phyloP scores from a whole-genome alignment of 2,888 invertebrate genomes.

The Lasioglossum malachurum region DNA sequence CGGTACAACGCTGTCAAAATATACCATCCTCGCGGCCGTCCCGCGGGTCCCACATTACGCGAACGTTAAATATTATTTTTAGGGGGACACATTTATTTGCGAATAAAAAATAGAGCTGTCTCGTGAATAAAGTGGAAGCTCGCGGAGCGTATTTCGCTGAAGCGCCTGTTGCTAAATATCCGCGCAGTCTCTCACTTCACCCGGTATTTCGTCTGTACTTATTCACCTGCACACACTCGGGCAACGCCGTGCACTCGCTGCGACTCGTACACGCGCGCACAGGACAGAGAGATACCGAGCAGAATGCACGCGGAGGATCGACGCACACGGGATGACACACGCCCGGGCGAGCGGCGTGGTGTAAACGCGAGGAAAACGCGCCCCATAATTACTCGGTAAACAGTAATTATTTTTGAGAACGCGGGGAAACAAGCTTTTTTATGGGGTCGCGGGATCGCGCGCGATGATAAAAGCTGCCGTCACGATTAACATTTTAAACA shows the following conservation, averaged over 20 bases:
- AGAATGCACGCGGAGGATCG: not conserved
- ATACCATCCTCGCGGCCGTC: constrained; percentile 71
- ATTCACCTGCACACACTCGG: constrained; percentile 11
- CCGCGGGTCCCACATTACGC: constrained; percentile 77
- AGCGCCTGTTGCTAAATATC: constrained; percentile 76
- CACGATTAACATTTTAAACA: constrained; percentile 60
- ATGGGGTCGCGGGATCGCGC: constrained; percentile 24
- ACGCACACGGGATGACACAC: not conserved
- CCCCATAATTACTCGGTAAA: constrained; percentile 71
- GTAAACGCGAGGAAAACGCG: constrained; percentile 21
- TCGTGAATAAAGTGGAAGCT: constrained; percentile 76
- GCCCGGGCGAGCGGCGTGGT: not conserved
- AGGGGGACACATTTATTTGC: constrained; percentile 78
- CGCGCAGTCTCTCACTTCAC: constrained; percentile 50
- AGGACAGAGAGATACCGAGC: not conserved
- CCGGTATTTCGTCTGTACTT: constrained; percentile 41
- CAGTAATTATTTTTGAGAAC: constrained; percentile 73
- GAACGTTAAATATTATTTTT: constrained; percentile 81
- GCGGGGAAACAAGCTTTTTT: constrained; percentile 55
- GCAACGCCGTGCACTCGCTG: not conserved
- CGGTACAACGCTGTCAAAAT: constrained; percentile 77
- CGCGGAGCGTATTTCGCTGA: constrained; percentile 74
- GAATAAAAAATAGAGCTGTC: constrained; percentile 78
- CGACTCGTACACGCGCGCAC: not conserved
- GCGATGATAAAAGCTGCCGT: constrained; percentile 51